These are phyloP conservation scores for Brassicogethes aeneus DNA, from an alignment of 2,888 invertebrate genomes.

Conservation along the genomic window DNA sequence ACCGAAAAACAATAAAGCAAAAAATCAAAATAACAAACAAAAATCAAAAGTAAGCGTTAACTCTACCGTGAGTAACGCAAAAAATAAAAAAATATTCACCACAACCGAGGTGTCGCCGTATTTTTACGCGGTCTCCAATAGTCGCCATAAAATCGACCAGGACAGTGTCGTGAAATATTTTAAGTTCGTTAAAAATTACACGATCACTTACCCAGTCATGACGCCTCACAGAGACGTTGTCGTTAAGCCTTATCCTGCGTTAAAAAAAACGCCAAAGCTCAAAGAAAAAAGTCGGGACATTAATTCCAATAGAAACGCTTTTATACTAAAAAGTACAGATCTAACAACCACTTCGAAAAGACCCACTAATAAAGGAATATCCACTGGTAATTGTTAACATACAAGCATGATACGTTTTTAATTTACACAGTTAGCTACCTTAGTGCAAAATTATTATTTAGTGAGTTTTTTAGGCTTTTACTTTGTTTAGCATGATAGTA, in stretches of 20 bases:
- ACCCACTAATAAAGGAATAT: slow-evolving; percentile 16
- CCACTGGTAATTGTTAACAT: slow-evolving; percentile 22
- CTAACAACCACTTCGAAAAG: slow-evolving; percentile 20
- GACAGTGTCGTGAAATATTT: slow-evolving; percentile 32
- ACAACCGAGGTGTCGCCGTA: slow-evolving; percentile 31
- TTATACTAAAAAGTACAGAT: slow-evolving; percentile 30
- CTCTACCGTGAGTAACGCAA: slow-evolving; percentile 8
- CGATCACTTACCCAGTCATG: slow-evolving; percentile 60
- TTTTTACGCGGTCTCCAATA: slow-evolving; percentile 34
- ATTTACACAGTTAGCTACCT: slow-evolving; percentile 32
- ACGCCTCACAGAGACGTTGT: slow-evolving; percentile 42
- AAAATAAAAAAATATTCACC: slow-evolving; percentile 22
- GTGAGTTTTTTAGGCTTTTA: no score
- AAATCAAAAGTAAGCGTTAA: slow-evolving; percentile 10
- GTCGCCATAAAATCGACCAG: slow-evolving; percentile 29
- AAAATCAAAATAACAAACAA: slow-evolving; percentile 25
- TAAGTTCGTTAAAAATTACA: slow-evolving; percentile 38
- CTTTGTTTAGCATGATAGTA: no score
- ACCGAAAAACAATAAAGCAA: slow-evolving; percentile 31
- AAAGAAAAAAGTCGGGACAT: slow-evolving; percentile 41
- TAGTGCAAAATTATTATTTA: no score
- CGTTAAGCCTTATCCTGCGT: slow-evolving; percentile 30
- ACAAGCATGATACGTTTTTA: slow-evolving; percentile 15
- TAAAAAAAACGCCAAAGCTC: slow-evolving; percentile 36
- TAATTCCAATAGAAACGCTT: slow-evolving; percentile 37